phyloP scores from a whole-genome alignment of 2,797 vertebrate species.

The Pseudochirops corinnae region DNA sequence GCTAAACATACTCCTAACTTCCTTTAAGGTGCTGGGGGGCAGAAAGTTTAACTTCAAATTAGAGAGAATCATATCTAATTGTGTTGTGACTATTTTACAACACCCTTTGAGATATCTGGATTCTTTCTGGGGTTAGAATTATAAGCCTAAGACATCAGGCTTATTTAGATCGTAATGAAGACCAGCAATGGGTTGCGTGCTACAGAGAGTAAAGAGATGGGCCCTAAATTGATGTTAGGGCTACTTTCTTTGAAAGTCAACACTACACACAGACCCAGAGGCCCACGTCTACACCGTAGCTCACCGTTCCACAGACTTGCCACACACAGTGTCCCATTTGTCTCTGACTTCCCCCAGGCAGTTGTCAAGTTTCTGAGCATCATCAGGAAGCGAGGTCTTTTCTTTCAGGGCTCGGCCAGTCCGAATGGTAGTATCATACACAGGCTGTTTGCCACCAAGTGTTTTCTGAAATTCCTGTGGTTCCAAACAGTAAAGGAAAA shows the following conservation, averaged over 20 bases:
- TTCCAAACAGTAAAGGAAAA: slow-evolving; percentile 18
- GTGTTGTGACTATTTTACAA: slow-evolving; percentile 34
- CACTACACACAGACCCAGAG: background rate
- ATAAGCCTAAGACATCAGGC: slow-evolving; percentile 12
- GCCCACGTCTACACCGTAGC: slow-evolving; percentile 35
- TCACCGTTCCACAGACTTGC: slow-evolving; percentile 98
- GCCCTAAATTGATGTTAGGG: background rate
- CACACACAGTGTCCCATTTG: slow-evolving; percentile 99
- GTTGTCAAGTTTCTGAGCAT: slow-evolving; percentile 95
- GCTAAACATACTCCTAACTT: background rate
- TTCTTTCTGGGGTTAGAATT: background rate
- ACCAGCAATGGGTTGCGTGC: background rate
- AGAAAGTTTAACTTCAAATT: slow-evolving; percentile 39
- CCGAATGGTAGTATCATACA: slow-evolving; percentile 97
- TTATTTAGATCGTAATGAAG: slow-evolving; percentile 18
- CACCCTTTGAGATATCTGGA: slow-evolving; percentile 14
- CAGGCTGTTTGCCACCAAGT: slow-evolving; percentile 96
- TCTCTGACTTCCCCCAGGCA: slow-evolving; percentile 96
- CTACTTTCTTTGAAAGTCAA: background rate
- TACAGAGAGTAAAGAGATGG: background rate
- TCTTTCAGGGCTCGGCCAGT: slow-evolving; percentile 96
- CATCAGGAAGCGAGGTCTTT: slow-evolving; percentile 93
- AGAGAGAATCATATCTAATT: slow-evolving; percentile 21
- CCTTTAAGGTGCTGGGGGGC: background rate
- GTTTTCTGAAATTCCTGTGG: slow-evolving; percentile 98